phyloP scores from a whole-genome alignment of 2,797 vertebrate species.

The Spinus pinus region DNA sequence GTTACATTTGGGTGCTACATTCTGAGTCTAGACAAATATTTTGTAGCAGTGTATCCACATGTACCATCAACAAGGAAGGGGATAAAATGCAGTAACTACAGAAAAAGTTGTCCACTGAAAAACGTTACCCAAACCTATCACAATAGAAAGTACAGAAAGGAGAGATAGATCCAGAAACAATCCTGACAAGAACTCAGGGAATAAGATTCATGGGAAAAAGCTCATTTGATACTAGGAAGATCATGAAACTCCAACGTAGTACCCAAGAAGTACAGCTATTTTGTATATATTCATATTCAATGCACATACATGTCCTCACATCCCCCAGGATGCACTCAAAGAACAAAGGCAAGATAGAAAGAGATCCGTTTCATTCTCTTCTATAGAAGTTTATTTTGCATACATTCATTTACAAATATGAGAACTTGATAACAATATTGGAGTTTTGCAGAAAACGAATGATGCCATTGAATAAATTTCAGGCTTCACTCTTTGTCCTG shows the following conservation, averaged over 20 bases:
- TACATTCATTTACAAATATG: neutral
- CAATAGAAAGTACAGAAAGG: neutral
- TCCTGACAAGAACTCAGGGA: neutral
- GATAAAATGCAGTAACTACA: neutral
- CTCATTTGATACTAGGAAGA: neutral
- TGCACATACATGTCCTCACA: fast-evolving
- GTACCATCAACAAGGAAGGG: neutral
- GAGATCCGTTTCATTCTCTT: neutral
- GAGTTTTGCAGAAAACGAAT: neutral
- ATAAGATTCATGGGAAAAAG: neutral
- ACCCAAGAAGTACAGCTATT: neutral
- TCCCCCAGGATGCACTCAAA: neutral
- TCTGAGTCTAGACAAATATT: neutral
- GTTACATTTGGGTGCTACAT: neutral
- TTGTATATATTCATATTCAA: neutral
- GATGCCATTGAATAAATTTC: neutral
- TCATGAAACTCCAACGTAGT: neutral
- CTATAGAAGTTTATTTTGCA: neutral
- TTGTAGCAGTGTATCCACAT: neutral
- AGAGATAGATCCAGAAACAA: neutral
- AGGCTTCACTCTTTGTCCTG: neutral
- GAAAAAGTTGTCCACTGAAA: neutral
- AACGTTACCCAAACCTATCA: neutral
- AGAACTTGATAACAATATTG: neutral
- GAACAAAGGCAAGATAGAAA: neutral